Evolutionary conservation across 2,888 invertebrate species (phyloP), one percentile per base, ranked within the genome.

Genomic region (Philereme transversata): DNA sequence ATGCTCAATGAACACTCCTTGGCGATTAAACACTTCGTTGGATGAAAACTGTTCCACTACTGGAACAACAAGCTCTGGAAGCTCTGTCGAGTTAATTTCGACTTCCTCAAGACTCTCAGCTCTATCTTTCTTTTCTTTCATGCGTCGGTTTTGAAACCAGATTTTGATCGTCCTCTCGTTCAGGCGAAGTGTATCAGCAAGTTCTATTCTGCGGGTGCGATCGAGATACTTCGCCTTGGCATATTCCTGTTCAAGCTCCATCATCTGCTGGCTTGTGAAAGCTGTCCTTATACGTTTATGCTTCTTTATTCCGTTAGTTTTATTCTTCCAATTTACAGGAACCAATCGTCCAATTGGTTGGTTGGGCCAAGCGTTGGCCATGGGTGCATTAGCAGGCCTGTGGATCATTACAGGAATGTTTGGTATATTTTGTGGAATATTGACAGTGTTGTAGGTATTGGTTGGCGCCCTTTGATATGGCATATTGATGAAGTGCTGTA

Each of bases 81-180:
- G 77, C 53, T 78, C 81, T 0, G 80, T 80, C 6, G 80, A 83
- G 35, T 74, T 81, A 0, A 79, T 73, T 41, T 83, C 84, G 0
- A 71, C 72, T 35, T 83, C 82, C 56, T 85, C 84, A 0, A 76
- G 57, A 60, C 70, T 71, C 56, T 87, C 88, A 4, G 79, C 73
- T 44, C 86, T 86, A 63, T 94, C 94, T 74, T 95, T 95, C 78
- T 95, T 95, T 73, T 88, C 92, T 67, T 95, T 95, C 96, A 97
- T 97, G 0, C 96, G 87, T 0, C 96, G 90, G 78, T 97, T 97
- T 76, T 97, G 97, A 79, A 97, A 97, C 97, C 97, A 97, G 44
- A 97, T 96, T 81, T 97, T 97, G 51, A 97, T 95, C 0, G 83
- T 85, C 2, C 85, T 78, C 60, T 88, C 87, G 52, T 84, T 84